These are phyloP conservation scores for Scaeva pyrastri DNA, from an alignment of 2,888 invertebrate species.

Conservation along the genomic window DNA sequence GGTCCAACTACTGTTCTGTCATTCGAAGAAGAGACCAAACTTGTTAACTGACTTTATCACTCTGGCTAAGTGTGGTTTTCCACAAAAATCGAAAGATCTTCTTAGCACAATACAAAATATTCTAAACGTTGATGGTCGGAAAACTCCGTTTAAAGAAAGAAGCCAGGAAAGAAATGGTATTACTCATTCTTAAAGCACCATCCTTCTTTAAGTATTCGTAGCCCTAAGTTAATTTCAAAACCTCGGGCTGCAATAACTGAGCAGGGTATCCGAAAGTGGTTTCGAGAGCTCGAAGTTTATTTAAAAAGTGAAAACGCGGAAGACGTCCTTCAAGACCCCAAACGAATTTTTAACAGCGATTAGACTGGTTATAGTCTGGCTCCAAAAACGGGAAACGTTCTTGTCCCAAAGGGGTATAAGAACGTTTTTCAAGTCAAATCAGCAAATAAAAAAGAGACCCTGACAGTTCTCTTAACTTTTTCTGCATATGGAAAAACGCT, in stretches of 20 bases:
- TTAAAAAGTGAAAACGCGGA: not conserved
- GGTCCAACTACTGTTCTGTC: slow-evolving; percentile 1
- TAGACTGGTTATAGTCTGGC: slow-evolving; percentile 4
- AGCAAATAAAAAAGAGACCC: slow-evolving; percentile 11
- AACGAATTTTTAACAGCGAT: not conserved
- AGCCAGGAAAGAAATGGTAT: slow-evolving; percentile 35
- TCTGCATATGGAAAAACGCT: slow-evolving; percentile 17
- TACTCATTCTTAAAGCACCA: slow-evolving; percentile 34
- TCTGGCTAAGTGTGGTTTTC: slow-evolving; percentile 30
- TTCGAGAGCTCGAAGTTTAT: slow-evolving; percentile 7
- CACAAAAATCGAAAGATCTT: slow-evolving; percentile 24
- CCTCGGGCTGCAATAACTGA: not conserved
- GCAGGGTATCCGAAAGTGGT: slow-evolving; percentile 26
- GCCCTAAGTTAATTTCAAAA: slow-evolving; percentile 27
- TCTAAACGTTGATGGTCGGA: slow-evolving; percentile 15
- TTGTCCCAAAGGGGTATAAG: slow-evolving; percentile 24
- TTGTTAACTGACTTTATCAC: slow-evolving; percentile 11
- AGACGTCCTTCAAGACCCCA: slow-evolving; percentile 5
- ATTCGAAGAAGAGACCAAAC: slow-evolving; percentile 13
- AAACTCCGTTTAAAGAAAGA: slow-evolving; percentile 23
- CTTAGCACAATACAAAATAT: slow-evolving; percentile 26
- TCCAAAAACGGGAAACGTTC: not conserved
- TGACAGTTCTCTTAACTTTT: slow-evolving; percentile 25
- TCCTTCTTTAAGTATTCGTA: not conserved
- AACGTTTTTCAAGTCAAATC: slow-evolving; percentile 13